Percentiles rank a stretch among this genome's conserved stretches.
phyloP scores from a whole-genome alignment of 2,888 invertebrate genomes.

The Mimumesa dahlbomi region DNA sequence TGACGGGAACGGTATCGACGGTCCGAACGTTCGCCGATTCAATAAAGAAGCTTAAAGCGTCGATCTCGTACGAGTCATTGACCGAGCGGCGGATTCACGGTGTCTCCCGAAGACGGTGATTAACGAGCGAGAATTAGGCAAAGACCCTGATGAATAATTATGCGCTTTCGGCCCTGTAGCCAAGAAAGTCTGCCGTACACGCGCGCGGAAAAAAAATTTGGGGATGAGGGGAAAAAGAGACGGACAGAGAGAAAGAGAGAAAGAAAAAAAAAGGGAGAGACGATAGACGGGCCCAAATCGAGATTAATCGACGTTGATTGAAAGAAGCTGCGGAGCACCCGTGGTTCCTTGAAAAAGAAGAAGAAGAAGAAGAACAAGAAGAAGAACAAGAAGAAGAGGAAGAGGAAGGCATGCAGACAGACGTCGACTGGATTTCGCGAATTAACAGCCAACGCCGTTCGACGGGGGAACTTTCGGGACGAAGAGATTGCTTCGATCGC shows the following conservation, averaged over 20 bases:
- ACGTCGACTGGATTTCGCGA: constrained; percentile 53
- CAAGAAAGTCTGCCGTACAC: constrained; percentile 42
- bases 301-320: constrained; percentile 73
- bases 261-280: constrained; percentile 10
- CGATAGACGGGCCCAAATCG: constrained; percentile 61
- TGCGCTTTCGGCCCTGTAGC: constrained; percentile 40
- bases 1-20: constrained; percentile 7
- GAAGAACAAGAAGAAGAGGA: constrained; percentile 12
- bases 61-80: constrained; percentile 50
- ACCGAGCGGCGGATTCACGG: constrained; percentile 34
- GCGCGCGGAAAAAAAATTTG: constrained; percentile 38
- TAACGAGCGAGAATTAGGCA: constrained; percentile 67
- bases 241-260: constrained; percentile 8
- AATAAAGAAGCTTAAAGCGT: constrained; percentile 45
- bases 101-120: constrained; percentile 53
- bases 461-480: constrained; percentile 27
- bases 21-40: constrained; percentile 28
- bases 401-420: constrained; percentile 18
- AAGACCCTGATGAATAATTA: constrained; percentile 67
- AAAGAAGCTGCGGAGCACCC: constrained; percentile 55
- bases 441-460: constrained; percentile 50
- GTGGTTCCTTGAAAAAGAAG: constrained; percentile 22
- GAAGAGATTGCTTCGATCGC: constrained; percentile 28
- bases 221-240: neutral
- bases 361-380: neutral